Evolutionary conservation across 2,888 invertebrate species (phyloP), one percentile per base, ranked within the genome.

Genomic region (Spisula solida): DNA sequence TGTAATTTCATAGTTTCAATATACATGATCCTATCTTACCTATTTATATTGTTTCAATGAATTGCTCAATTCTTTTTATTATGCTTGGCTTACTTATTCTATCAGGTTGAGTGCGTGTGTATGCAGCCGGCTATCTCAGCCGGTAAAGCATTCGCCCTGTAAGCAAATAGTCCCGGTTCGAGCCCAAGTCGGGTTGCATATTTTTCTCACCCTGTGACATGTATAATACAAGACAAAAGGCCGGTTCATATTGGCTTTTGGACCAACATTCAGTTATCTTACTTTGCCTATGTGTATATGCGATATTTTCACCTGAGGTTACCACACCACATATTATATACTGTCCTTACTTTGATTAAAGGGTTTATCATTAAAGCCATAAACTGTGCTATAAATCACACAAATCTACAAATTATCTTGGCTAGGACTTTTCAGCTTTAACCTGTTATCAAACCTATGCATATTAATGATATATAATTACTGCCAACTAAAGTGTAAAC

Each of bases 381-480:
- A 8, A 6, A 75, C 75, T 75, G 75, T 34, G 75, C 75, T 34
- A 75, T 75, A 75, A 75, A 75, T 75, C 75, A 34, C 16, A 31
- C 16, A 31, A 31, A 34, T 75, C 31, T 31, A 34, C 31, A 75
- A 75, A 34, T 34, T 75, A 75, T 75, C 31, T 34, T 25, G 2
- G 41, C 70, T 4, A 29, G 0, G 25, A 75, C 34, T 31, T 75
- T 75, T 75, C 75, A 34, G 31, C 75, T 75, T 75, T 75, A 75
- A 16, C 29, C 34, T 75, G 75, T 75, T 75, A 75, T 75, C 75
- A 75, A 75, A 75, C 10, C 75, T 34, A 75, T 75, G 75, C 75
- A 75, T 75, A 75, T 75, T 75, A 75, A 34, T 34, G 5, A 75
- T 1, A 75, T 8, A 75, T 31, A 75, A 75, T 75, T 75, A 75